A percentile compares a stretch with the other conserved stretches of the same genome.
These are phyloP conservation scores for Lindbergichthys nudifrons DNA, from an alignment of 2,797 vertebrate genomes.

Conservation along the genomic window DNA sequence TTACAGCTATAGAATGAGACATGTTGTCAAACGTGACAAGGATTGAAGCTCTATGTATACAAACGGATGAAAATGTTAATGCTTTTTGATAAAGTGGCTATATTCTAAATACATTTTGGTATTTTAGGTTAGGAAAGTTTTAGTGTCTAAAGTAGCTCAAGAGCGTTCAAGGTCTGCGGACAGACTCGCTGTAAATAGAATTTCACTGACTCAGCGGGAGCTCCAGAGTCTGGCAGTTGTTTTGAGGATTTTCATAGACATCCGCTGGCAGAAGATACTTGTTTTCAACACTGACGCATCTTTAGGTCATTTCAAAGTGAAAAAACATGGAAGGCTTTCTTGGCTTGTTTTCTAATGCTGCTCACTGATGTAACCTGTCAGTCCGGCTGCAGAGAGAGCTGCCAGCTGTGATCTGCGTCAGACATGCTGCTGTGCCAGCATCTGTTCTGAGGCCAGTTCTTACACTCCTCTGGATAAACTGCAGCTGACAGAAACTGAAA, in stretches of 20 bases:
- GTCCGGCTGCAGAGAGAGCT: constrained; percentile 59
- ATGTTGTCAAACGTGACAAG: constrained; percentile 22
- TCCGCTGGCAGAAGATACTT: constrained; percentile 40
- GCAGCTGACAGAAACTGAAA: constrained; percentile 33
- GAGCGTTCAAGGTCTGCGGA: constrained; percentile 23
- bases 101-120: neutral
- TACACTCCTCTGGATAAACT: constrained; percentile 51
- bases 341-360: constrained; percentile 29
- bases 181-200: constrained; percentile 1
- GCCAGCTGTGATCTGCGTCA: constrained; percentile 79
- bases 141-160: constrained; percentile 16
- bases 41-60: constrained; percentile 8
- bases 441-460: constrained; percentile 68
- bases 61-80: constrained; percentile 19
- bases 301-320: constrained; percentile 78
- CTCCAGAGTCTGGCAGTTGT: constrained; percentile 40
- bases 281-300: constrained; percentile 43
- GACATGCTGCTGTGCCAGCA: constrained; percentile 75
- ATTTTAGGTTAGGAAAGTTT: neutral
- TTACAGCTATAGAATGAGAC: constrained; percentile 15
- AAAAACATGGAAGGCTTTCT: constrained; percentile 45
- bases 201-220: constrained; percentile 36
- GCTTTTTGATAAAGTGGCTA: neutral
- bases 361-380: constrained; percentile 73
- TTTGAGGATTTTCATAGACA: constrained; percentile 48